Evolutionary conservation across 2,797 vertebrate genomes (phyloP).

Genomic region (Amblyraja radiata): DNA sequence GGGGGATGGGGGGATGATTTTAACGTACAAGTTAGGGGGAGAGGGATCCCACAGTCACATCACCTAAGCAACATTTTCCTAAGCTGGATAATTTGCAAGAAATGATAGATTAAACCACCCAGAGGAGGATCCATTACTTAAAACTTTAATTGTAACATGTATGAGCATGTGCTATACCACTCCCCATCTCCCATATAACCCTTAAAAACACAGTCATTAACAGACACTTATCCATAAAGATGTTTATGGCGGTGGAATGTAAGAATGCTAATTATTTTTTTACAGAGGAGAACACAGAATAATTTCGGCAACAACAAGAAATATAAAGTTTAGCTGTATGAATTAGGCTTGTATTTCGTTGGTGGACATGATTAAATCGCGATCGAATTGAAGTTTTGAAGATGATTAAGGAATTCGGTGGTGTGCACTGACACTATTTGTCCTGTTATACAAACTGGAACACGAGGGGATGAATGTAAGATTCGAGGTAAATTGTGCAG

Average conservation of each 20-base stretch:
- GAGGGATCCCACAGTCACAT: neutral
- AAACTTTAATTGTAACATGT: neutral
- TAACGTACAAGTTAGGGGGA: neutral
- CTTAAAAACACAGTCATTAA: neutral
- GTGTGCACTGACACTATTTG: neutral
- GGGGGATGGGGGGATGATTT: neutral
- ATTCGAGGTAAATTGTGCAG: neutral
- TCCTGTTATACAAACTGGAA: too few relatives aligned
- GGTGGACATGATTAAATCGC: neutral
- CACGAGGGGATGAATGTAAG: neutral
- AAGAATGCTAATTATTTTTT: neutral
- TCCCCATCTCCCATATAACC: neutral
- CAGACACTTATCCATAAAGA: neutral
- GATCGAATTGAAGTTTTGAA: neutral
- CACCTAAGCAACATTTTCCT: neutral
- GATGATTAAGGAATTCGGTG: neutral
- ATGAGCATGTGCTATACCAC: neutral
- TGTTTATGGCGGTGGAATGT: neutral
- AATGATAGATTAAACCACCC: neutral
- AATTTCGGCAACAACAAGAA: neutral
- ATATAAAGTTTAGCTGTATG: neutral
- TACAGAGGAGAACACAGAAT: neutral
- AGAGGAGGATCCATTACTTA: too few relatives aligned
- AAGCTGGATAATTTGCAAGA: neutral
- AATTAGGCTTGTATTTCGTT: neutral